Evolutionary conservation across 2,888 invertebrate genomes (phyloP), one percentile per base, ranked within the genome.

Genomic region (Dysmachus trigonus): DNA sequence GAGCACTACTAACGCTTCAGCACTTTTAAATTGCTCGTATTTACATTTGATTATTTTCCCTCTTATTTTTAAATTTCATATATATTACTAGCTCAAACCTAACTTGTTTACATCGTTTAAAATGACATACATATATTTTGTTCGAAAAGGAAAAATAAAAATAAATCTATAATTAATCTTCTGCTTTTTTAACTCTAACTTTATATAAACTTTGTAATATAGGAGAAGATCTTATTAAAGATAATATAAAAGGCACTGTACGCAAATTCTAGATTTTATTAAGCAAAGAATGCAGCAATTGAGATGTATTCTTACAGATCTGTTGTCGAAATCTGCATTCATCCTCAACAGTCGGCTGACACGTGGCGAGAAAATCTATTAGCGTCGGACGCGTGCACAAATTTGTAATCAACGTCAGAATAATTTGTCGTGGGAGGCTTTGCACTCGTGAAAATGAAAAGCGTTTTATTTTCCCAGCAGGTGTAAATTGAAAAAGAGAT

Each of bases 401-500:
- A 71, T 83, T 72, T 38, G 83, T 72, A 47, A 31, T 22, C 76
- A 22, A 85, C 72, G 83, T 87, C 87, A 51, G 73, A 76, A 76
- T 83, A 71, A 86, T 77, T 86, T 79, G 35, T 79, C 27, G 79
- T 79, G 51, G 18, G 51, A 38, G 53, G 53, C 38, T 51, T 62
- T 15, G n/a, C 41, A 62, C 15, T 38, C 72, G 72, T 87, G 87
- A 85, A 84, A 85, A 51, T 86, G 86, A 87, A 87, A 87, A 85
- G 73, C 86, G 73, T 79, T 87, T 87, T 86, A 87, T 72, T 76
- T 82, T 86, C 87, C 27, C 87, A 87, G 87, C 87, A 87, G 87
- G 87, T 86, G 72, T 74, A 86, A 87, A 87, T 84, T 82, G 85
- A 77, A 87, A 86, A 2, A 51, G 41, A 62, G 53, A 33, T 38